Evolutionary conservation across 2,797 vertebrate species (phyloP).

Genomic region (Scolopax bukidnonensis): DNA sequence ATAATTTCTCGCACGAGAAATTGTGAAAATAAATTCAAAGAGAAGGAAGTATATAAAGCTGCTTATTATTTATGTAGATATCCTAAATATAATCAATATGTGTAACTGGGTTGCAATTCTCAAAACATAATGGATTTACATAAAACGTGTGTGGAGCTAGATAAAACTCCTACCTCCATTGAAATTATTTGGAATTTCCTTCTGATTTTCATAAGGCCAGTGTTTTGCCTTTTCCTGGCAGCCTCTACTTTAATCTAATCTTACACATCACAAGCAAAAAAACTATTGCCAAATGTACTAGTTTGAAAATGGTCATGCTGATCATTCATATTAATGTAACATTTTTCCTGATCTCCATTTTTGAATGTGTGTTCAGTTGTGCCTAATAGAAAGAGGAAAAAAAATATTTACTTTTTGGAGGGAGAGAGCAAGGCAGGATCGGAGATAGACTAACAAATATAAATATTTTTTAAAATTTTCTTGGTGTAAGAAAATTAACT

Average conservation of each 20-base stretch:
- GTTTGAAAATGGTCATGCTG: neutral
- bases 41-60: neutral
- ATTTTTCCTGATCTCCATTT: neutral
- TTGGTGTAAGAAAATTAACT: neutral
- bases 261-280: neutral
- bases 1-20: neutral
- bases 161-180: neutral
- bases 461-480: neutral
- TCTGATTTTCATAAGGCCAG: neutral
- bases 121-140: neutral
- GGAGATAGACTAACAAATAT: neutral
- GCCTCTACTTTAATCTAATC: neutral
- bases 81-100: neutral
- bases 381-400: neutral
- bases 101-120: neutral
- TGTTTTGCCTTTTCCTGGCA: neutral
- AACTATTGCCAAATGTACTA: neutral
- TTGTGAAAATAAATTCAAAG: neutral
- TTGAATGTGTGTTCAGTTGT: neutral
- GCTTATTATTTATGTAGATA: neutral
- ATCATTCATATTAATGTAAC: neutral
- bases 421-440: neutral
- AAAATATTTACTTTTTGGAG: neutral
- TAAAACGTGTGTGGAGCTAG: neutral
- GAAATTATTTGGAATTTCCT: neutral